These are phyloP conservation scores for Rhynchomys soricoides DNA, from an alignment of 2,113 vertebrate species.

Conservation along the genomic window DNA sequence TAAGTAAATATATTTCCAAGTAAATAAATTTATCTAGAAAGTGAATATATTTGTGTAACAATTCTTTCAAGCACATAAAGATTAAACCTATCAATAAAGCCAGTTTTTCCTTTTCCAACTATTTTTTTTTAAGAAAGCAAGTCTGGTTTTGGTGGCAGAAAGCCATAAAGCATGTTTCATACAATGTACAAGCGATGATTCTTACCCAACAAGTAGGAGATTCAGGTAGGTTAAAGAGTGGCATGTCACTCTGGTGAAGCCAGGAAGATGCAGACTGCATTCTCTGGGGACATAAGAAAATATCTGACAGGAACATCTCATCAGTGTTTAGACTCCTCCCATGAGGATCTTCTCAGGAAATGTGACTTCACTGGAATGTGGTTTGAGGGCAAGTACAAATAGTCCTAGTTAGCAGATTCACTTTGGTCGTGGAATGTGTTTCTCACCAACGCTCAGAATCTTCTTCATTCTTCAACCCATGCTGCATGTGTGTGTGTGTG, in stretches of 20 bases:
- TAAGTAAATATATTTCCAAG: background rate
- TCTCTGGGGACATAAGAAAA: background rate
- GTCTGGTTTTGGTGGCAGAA: background rate
- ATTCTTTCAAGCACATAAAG: background rate
- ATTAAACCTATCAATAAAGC: background rate
- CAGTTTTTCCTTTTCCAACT: background rate
- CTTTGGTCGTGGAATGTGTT: background rate
- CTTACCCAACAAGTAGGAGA: background rate
- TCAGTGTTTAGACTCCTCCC: background rate
- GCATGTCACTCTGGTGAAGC: background rate
- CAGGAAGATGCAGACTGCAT: background rate
- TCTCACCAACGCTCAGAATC: background rate
- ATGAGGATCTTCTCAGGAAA: constrained; percentile 40
- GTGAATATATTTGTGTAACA: background rate
- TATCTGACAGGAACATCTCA: constrained; percentile 28
- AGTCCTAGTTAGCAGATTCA: constrained; percentile 28
- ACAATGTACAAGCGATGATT: background rate
- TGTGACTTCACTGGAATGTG: constrained; percentile 5
- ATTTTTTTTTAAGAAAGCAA: background rate
- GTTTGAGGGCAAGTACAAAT: constrained; percentile 38
- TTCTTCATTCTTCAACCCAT: background rate
- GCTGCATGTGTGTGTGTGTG: background rate
- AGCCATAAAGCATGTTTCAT: background rate
- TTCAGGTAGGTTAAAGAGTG: background rate
- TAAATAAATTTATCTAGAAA: background rate